phyloP scores from a whole-genome alignment of 1,140 invertebrate species.

The Ditylenchus dipsaci region DNA sequence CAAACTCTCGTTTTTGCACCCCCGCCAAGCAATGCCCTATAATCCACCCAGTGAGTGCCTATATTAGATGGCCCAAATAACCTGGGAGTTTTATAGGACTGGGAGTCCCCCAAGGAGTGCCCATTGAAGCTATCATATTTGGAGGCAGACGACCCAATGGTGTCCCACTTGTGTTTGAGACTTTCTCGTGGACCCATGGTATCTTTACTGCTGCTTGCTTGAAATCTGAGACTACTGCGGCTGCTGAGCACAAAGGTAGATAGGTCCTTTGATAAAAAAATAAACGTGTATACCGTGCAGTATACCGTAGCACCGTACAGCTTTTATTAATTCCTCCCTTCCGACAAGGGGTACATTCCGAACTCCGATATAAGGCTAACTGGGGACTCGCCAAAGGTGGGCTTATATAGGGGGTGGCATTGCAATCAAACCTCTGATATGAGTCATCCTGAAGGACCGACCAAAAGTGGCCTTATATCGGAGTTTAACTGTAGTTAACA shows the following conservation, averaged over 20 bases:
- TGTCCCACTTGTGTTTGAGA: constrained; percentile 87
- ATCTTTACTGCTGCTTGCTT: constrained; percentile 90
- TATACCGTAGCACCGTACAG: no score
- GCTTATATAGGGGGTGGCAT: no score
- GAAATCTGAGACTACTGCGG: constrained; percentile 93
- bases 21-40: constrained; percentile 89
- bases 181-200: constrained; percentile 87
- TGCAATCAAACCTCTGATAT: no score
- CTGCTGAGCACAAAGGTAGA: constrained; percentile 82
- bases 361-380: no score
- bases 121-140: constrained; percentile 93
- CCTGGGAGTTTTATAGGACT: no score
- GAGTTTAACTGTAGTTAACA: no score
- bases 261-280: neutral
- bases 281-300: neutral
- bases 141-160: constrained; percentile 84
- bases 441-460: no score
- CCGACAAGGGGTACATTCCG: no score
- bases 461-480: no score
- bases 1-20: constrained; percentile 90
- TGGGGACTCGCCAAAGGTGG: no score
- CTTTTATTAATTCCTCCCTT: no score
- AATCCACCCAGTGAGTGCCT: constrained; percentile 80
- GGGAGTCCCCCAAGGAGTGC: constrained; percentile 65
- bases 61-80: no score